Evolutionary conservation across 2,113 vertebrate species (phyloP), one percentile per base, ranked within the genome.

Genomic region (Haemorhous mexicanus): DNA sequence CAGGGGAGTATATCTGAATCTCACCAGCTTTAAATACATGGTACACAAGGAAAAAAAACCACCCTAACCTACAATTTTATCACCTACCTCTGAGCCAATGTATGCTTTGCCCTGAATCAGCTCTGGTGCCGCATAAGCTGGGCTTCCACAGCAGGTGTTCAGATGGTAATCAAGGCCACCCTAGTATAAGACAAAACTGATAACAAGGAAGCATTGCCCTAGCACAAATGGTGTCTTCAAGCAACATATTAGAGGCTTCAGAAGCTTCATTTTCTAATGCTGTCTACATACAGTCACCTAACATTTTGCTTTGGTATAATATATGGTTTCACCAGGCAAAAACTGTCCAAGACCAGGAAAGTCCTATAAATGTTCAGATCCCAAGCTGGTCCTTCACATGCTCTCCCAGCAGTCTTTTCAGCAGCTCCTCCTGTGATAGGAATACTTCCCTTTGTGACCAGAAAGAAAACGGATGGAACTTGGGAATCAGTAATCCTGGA

Each of bases 21-120:
- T n/a, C 37, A 66, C 4, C 37, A 52, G 2, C 6, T 58, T 39
- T 41, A 50, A 61, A 64, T 4, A 59, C 3, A 39, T 0, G 7
- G 6, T 6, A 6, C 1, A 1, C 10, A 43, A 2, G 8, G 3
- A 2, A 20, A n/a, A 16, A 35, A 26, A 5, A 5, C 0, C 13
- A 9, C 6, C 11, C 20, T 50, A n/a, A 27, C 13, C 7, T 17
- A 44, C 3, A 55, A 22, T 2, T 5, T 7, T 27, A 28, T 8
- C 26, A 79, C 72, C 5, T 96, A 99, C 99, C 99, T 99, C 99
- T 62, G 99, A 99, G 35, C 99, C 99, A 70, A 99, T 99, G 63
- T 99, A 99, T 1, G 98, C 97, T 97, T 98, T 99, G 70, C 99
- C 99, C 95, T 99, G 99, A 94, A 99, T 98, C 93, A 99, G 98